Conservation (phyloP, 2,888 invertebrate species). For the Drosophila pegasa region DNA sequence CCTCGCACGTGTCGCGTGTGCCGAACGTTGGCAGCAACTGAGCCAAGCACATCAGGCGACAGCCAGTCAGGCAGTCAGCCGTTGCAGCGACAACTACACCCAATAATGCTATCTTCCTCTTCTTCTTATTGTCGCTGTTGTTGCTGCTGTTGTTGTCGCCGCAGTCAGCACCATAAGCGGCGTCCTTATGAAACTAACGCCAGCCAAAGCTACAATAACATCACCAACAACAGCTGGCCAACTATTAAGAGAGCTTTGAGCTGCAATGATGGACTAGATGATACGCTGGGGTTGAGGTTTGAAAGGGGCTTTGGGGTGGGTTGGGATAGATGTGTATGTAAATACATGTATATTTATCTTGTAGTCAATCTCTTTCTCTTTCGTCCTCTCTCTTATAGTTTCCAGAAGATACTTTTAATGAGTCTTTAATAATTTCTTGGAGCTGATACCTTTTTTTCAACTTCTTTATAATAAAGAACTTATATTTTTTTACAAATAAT, state of each 20-base stretch:
- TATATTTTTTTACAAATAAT: too few species aligned
- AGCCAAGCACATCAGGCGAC: slow-evolving; percentile 24
- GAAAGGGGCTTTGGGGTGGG: too few species aligned
- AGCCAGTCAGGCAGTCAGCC: slow-evolving; percentile 48
- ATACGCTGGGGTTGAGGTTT: slow-evolving; percentile 24
- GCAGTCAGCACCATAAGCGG: slow-evolving; percentile 66
- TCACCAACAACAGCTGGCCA: slow-evolving; percentile 45
- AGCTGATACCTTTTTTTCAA: too few species aligned
- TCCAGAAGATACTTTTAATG: too few species aligned
- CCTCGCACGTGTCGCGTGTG: slow-evolving; percentile 72
- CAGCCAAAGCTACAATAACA: slow-evolving; percentile 42
- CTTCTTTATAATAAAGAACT: too few species aligned
- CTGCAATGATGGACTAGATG: not conserved
- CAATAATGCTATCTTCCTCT: slow-evolving; percentile 23
- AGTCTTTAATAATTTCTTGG: too few species aligned
- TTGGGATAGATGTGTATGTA: too few species aligned
- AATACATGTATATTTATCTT: too few species aligned
- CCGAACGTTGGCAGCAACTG: slow-evolving; percentile 68
- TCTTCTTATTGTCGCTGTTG: slow-evolving; percentile 16
- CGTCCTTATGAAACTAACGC: slow-evolving; percentile 68
- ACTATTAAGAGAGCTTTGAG: slow-evolving; percentile 30
- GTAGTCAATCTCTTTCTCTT: too few species aligned
- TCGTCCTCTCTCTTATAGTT: too few species aligned
- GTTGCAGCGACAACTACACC: slow-evolving; percentile 60
- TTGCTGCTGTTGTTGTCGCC: slow-evolving; percentile 22